A percentile compares a stretch with the other conserved stretches of the same genome.
Evolutionary conservation across 2,888 invertebrate genomes (phyloP).

Genomic region (Nomada ruficornis): DNA sequence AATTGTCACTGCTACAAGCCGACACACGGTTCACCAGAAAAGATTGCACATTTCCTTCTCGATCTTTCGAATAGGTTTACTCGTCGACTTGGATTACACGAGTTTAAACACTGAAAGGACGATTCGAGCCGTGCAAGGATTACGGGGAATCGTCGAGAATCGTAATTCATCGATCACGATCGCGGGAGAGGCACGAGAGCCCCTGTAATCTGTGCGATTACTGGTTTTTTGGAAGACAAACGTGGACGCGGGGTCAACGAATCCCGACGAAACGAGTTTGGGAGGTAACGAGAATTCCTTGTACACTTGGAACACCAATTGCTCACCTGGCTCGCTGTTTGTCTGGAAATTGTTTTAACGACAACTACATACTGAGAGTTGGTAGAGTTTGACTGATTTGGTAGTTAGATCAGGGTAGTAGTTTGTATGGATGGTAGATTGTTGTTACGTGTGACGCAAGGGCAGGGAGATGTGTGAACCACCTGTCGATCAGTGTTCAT

Average conservation of each 20-base stretch:
- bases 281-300: slow-evolving; percentile 34
- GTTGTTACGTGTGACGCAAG: no score
- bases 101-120: slow-evolving; percentile 23
- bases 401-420: not conserved
- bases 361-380: not conserved
- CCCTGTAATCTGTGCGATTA: slow-evolving; percentile 61
- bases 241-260: slow-evolving; percentile 43
- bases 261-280: slow-evolving; percentile 22
- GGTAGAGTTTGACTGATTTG: not conserved
- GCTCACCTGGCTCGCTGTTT: slow-evolving; percentile 11
- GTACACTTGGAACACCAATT: slow-evolving; percentile 14
- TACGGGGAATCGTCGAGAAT: slow-evolving; percentile 52
- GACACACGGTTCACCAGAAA: not conserved
- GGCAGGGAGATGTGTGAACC: no score
- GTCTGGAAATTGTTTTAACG: slow-evolving; percentile 22
- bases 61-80: not conserved
- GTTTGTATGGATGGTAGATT: no score
- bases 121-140: slow-evolving; percentile 35
- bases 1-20: slow-evolving; percentile 49
- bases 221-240: slow-evolving; percentile 43
- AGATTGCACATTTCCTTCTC: not conserved
- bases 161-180: slow-evolving; percentile 61
- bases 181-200: slow-evolving; percentile 17
- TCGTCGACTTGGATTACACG: not conserved
- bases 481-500: no score